Conservation (phyloP, 2,797 vertebrate species). For the Microctenopoma lineatum region DNA sequence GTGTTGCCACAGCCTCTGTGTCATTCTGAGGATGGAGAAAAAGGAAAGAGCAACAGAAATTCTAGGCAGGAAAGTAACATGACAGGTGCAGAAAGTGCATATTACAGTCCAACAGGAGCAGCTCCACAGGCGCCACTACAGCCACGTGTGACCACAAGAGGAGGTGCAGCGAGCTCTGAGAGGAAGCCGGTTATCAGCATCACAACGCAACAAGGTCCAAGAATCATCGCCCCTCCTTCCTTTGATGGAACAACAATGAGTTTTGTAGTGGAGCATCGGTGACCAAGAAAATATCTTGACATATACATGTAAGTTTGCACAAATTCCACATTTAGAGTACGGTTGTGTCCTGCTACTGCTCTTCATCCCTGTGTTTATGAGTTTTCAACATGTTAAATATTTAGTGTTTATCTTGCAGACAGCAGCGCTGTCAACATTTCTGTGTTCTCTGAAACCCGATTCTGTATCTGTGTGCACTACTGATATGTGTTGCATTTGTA, state of each 20-base stretch:
- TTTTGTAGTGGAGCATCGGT: slow-evolving; percentile 97
- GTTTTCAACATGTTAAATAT: neutral
- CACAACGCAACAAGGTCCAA: slow-evolving; percentile 92
- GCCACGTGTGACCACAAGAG: slow-evolving; percentile 65
- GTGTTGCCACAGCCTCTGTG: slow-evolving; percentile 56
- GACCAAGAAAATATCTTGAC: slow-evolving; percentile 72
- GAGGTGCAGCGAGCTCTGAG: slow-evolving; percentile 59
- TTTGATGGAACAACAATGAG: slow-evolving; percentile 99
- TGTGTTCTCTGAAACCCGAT: neutral
- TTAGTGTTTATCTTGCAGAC: neutral
- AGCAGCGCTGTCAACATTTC: neutral
- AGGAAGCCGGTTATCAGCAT: slow-evolving; percentile 94
- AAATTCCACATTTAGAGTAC: neutral
- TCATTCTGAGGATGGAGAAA: slow-evolving; percentile 56
- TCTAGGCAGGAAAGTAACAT: slow-evolving; percentile 43
- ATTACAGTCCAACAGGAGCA: slow-evolving; percentile 87
- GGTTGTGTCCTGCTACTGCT: too few species aligned
- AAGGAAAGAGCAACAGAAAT: slow-evolving; percentile 49
- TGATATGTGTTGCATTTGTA: neutral
- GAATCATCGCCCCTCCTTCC: slow-evolving; percentile 93
- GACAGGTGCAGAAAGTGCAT: slow-evolving; percentile 80
- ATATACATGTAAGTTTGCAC: slow-evolving; percentile 67
- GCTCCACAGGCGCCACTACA: slow-evolving; percentile 46
- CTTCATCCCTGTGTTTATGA: neutral
- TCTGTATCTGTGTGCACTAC: neutral